phyloP scores from a whole-genome alignment of 2,888 invertebrate species.

The Stenichneumon culpator region DNA sequence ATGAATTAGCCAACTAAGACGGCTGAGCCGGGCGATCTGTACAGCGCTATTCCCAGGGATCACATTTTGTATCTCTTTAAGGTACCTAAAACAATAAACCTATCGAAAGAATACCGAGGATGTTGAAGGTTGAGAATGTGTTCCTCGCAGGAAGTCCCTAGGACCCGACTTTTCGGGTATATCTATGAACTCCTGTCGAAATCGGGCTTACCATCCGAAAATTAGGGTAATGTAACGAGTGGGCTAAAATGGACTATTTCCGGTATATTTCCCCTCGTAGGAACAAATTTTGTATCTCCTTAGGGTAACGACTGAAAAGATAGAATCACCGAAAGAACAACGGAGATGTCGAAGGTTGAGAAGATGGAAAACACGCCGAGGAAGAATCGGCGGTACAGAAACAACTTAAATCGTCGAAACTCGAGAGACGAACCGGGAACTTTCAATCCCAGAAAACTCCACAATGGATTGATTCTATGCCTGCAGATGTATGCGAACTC shows the following conservation, averaged over 20 bases:
- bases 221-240: neutral
- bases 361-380: neutral
- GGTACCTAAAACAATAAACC: neutral
- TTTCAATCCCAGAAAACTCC: neutral
- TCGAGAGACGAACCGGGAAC: neutral
- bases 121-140: neutral
- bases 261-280: neutral
- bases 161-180: neutral
- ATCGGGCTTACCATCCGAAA: neutral
- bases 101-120: neutral
- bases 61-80: neutral
- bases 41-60: no score
- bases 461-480: conserved; percentile 16
- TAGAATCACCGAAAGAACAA: neutral
- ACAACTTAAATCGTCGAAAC: neutral
- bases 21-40: no score
- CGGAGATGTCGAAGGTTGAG: neutral
- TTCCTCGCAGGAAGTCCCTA: neutral
- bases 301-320: neutral
- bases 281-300: neutral
- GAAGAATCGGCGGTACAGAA: neutral
- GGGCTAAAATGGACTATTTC: neutral
- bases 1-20: no score
- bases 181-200: neutral
- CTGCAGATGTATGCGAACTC: conserved; percentile 9